Conservation (phyloP, 92 coral and sea anemone species). For the Porites evermanni region DNA sequence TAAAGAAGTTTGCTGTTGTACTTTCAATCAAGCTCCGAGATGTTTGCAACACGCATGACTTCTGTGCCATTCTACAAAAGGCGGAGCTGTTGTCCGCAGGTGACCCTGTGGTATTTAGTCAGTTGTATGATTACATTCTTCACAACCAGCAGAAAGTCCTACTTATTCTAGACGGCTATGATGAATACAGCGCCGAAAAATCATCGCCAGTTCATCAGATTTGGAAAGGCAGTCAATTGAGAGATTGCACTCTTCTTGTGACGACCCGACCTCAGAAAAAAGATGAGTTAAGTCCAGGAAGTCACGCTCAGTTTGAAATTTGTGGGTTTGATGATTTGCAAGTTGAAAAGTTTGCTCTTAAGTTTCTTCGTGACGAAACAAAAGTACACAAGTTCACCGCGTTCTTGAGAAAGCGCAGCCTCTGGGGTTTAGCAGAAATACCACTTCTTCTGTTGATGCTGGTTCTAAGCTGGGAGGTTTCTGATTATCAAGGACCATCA, state of each 20-base stretch:
- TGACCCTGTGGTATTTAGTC: background rate
- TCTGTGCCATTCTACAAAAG: background rate
- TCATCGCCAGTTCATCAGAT: constrained; percentile 10
- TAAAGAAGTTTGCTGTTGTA: constrained; percentile 22
- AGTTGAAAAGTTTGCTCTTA: background rate
- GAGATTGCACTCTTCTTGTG: constrained; percentile 13
- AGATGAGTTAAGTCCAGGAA: background rate
- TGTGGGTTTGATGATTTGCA: constrained; percentile 10
- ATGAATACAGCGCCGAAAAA: constrained; percentile 7
- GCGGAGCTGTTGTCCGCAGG: constrained; percentile 20
- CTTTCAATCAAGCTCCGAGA: constrained; percentile 16
- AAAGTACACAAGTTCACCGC: background rate
- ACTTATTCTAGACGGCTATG: constrained; percentile 33
- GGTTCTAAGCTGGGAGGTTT: constrained; percentile 20
- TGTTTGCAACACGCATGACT: constrained; percentile 1
- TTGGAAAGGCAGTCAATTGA: constrained; percentile 11
- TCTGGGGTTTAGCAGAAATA: constrained; percentile 14
- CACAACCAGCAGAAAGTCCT: constrained; percentile 15
- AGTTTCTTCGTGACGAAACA: background rate
- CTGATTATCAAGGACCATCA: background rate
- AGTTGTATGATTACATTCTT: background rate
- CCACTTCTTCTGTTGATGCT: constrained; percentile 21
- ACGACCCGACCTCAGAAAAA: constrained; percentile 6
- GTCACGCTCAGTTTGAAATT: constrained; percentile 17
- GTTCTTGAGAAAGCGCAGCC: background rate